phyloP scores from a whole-genome alignment of 2,797 vertebrate genomes.

The Channallabes apus region DNA sequence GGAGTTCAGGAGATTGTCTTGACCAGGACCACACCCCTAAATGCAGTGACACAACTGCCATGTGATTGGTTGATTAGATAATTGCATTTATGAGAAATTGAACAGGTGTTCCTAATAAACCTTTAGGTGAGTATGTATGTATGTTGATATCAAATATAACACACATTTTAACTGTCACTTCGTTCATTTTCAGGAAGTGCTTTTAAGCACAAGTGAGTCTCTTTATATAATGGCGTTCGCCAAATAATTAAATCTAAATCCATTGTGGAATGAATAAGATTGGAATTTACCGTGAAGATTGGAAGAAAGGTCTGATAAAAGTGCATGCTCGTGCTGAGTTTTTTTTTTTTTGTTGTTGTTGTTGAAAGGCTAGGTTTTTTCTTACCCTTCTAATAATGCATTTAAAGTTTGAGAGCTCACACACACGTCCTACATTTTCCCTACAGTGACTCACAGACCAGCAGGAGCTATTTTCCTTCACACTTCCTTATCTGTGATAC shows the following conservation, averaged over 20 bases:
- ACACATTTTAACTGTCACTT: too few relatives aligned
- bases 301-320: too few relatives aligned
- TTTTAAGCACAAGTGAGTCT: not conserved
- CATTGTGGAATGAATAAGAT: not conserved
- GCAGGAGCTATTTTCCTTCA: not conserved
- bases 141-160: too few relatives aligned
- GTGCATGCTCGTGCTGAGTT: not conserved
- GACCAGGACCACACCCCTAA: too few relatives aligned
- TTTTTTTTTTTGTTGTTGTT: not conserved
- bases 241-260: constrained; percentile 14
- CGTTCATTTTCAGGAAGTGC: too few relatives aligned
- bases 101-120: too few relatives aligned
- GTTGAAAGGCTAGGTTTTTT: not conserved
- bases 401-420: not conserved
- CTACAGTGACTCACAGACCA: not conserved
- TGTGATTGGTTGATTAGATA: too few relatives aligned
- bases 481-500: constrained; percentile 6
- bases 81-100: too few relatives aligned
- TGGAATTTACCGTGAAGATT: not conserved
- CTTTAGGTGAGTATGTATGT: too few relatives aligned
- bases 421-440: not conserved
- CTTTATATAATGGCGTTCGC: not conserved
- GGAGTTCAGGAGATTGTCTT: too few relatives aligned
- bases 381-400: not conserved
- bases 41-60: too few relatives aligned